A percentile compares a stretch with the other conserved stretches of the same genome.
Evolutionary conservation across 2,888 invertebrate genomes (phyloP).

Genomic region (Boloria selene): DNA sequence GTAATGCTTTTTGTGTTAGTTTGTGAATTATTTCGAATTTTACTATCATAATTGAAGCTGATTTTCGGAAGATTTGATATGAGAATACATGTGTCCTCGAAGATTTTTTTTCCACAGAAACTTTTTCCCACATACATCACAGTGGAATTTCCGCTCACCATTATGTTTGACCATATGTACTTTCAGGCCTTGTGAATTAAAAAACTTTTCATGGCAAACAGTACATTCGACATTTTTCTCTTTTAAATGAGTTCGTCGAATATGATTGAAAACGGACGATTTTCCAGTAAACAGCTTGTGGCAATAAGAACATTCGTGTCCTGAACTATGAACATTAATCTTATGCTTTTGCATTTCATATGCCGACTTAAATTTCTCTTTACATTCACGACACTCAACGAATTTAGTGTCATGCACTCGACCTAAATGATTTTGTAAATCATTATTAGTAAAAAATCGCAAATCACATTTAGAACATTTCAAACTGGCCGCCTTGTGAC

Average conservation of each 20-base stretch:
- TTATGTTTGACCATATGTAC: slow-evolving; percentile 76
- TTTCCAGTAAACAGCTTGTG: slow-evolving; percentile 61
- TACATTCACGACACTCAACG: slow-evolving; percentile 57
- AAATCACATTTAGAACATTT: slow-evolving; percentile 56
- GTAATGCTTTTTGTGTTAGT: slow-evolving; percentile 18
- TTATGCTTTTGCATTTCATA: slow-evolving; percentile 63
- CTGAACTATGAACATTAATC: slow-evolving; percentile 54
- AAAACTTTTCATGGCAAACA: slow-evolving; percentile 61
- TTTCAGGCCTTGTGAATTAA: slow-evolving; percentile 59
- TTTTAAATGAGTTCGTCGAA: slow-evolving; percentile 62
- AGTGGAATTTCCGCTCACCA: slow-evolving; percentile 77
- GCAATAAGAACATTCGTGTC: slow-evolving; percentile 63
- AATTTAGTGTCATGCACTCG: slow-evolving; percentile 57
- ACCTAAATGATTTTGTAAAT: slow-evolving; percentile 57
- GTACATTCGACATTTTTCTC: slow-evolving; percentile 67
- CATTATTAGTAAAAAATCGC: slow-evolving; percentile 50
- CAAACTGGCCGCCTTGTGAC: slow-evolving; percentile 52
- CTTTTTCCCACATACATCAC: slow-evolving; percentile 81
- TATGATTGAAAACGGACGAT: slow-evolving; percentile 62
- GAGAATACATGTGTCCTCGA: slow-evolving; percentile 75
- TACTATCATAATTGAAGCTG: slow-evolving; percentile 40
- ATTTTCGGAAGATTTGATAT: slow-evolving; percentile 47
- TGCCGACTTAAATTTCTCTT: slow-evolving; percentile 60
- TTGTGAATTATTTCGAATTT: slow-evolving; percentile 12
- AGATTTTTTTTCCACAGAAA: slow-evolving; percentile 82